Base-by-base conservation (phyloP, 2,888 invertebrate species). In the Orthosia gothica region DNA sequence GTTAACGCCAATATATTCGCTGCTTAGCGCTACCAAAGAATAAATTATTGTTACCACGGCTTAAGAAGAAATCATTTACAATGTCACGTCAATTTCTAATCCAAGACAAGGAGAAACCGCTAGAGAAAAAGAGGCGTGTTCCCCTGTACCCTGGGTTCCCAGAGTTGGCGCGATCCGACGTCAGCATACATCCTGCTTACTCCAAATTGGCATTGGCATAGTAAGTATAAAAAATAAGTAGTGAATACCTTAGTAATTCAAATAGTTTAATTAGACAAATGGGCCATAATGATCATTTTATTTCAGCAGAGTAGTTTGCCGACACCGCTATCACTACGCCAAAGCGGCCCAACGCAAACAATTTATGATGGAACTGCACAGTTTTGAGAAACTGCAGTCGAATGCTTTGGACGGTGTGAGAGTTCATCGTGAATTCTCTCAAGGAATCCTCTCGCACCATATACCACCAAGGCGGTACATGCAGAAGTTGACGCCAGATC, bases 391-490 rank as follows among this genome's bases (percentile, higher is more conserved):
- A 80, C 95, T 97, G 70, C 97, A 97, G 89, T 93, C 96, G 12
- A 97, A 97, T 86, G 98, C 98, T 2, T 89, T 98, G 74, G 97
- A 97, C 75, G 97, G 97, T 18, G 97, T 97, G 0, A 93, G 97
- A 88, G 96, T 98, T 18, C 97, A 97, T 87, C 93, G 98, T 47
- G 97, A 97, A 88, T 98, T 98, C 91, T 97, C 97, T 62, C 95
- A 96, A 85, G 96, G 97, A 57, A 95, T 97, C 61, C 90, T 97
- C n/a, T 96, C 97, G 7, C 96, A 97, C 79, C 93, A 91, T 47
- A 95, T 97, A 76, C 95, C 97, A 50, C 91, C 94, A 4, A 91
- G 95, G 23, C 88, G 95, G 3, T 96, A 96, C 76, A 91, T 96
- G 50, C 95, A 96, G 79, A 96, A 95, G 75, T 82, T 96, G 3